Percentiles rank a stretch among this genome's conserved stretches.
These are phyloP conservation scores for Sycophila texana DNA, from an alignment of 2,888 invertebrate species.

Conservation along the genomic window DNA sequence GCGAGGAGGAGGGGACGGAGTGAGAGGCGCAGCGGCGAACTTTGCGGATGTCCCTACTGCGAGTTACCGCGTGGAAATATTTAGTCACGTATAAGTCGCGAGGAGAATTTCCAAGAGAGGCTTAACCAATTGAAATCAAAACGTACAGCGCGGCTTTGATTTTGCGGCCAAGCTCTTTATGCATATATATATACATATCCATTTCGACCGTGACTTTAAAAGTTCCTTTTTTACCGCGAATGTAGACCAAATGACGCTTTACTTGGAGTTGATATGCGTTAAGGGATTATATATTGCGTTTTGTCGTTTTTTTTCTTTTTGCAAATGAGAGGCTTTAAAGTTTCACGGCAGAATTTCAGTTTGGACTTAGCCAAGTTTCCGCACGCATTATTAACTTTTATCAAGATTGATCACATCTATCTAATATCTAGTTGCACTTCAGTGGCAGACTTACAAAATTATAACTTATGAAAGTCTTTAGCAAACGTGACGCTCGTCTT, in stretches of 20 bases:
- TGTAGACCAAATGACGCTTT: neutral
- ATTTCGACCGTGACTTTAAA: too few species aligned
- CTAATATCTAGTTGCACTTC: neutral
- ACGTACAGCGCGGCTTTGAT: neutral
- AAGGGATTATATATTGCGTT: neutral
- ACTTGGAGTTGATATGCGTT: neutral
- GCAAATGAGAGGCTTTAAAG: too few species aligned
- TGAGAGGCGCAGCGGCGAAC: neutral
- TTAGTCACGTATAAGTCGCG: slow-evolving; percentile 10
- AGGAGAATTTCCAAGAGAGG: neutral
- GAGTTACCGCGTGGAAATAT: slow-evolving; percentile 17
- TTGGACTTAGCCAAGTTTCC: neutral
- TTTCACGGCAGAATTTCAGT: too few species aligned
- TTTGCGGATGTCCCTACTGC: slow-evolving; percentile 4
- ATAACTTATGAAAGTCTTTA: too few species aligned
- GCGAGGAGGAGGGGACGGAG: neutral
- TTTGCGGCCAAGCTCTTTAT: neutral
- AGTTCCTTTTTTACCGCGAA: neutral
- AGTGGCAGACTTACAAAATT: too few species aligned
- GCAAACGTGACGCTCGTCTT: too few species aligned
- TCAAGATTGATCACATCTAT: slow-evolving; percentile 39
- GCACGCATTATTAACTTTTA: slow-evolving; percentile 29
- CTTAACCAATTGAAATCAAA: slow-evolving; percentile 15
- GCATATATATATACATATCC: too few species aligned
- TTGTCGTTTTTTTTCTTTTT: too few species aligned